These are phyloP conservation scores for Chromobotia macracanthus DNA, from an alignment of 2,797 vertebrate species.

Conservation along the genomic window DNA sequence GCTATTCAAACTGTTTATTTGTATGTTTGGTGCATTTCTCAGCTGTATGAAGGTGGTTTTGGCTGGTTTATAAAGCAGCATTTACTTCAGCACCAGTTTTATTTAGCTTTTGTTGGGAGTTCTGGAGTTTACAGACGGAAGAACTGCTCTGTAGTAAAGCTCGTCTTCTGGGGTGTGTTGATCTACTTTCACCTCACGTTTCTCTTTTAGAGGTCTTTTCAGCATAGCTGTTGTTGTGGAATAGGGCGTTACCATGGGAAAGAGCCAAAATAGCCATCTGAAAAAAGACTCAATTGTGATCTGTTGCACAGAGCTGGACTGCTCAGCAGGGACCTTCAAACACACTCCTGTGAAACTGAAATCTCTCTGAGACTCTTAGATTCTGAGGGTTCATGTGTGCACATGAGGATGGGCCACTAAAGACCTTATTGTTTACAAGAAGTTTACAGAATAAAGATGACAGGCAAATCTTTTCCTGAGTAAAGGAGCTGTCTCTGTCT, in stretches of 20 bases:
- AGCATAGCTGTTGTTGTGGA: constrained; percentile 51
- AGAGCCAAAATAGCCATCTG: constrained; percentile 58
- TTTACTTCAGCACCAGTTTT: background rate
- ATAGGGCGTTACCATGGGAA: constrained; percentile 63
- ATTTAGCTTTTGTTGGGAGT: constrained; percentile 4
- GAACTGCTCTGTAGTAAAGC: constrained; percentile 26
- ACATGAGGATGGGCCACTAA: background rate
- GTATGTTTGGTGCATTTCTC: constrained; percentile 8
- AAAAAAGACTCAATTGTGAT: constrained; percentile 47
- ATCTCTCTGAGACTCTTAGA: background rate
- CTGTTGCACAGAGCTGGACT: constrained; percentile 38
- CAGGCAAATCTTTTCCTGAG: too few species aligned
- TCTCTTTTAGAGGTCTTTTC: constrained; percentile 52
- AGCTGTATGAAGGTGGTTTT: background rate
- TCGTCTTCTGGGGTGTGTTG: constrained; percentile 19
- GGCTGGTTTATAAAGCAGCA: background rate
- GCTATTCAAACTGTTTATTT: background rate
- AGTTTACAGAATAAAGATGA: background rate
- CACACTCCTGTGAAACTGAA: constrained; percentile 52
- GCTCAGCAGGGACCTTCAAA: constrained; percentile 42
- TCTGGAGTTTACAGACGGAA: constrained; percentile 28
- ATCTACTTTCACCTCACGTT: constrained; percentile 57
- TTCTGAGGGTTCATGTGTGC: constrained; percentile 1
- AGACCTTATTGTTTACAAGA: background rate
- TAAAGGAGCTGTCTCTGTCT: too few species aligned